Evolutionary conservation across 2,888 invertebrate species (phyloP), one percentile per base, ranked within the genome.

Genomic region (Tubulanus polymorphus): DNA sequence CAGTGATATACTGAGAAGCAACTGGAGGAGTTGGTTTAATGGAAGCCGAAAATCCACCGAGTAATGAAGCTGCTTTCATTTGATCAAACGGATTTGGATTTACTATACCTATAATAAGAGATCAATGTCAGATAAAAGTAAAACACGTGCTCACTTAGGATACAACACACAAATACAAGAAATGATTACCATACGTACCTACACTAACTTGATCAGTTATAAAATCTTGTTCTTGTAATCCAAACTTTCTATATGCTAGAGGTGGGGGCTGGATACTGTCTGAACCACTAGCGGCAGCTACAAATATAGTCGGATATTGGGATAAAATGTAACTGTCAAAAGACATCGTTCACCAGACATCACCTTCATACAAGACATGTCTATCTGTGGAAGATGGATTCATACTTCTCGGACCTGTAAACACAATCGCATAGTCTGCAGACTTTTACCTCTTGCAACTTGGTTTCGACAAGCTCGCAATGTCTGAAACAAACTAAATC

Each of bases 171-270:
- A 32, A 12, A n/a, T 32, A 32, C 10, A 32, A 32, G 35, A n/a
- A 32, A 32, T 32, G n/a, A 12, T 32, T 32, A n/a, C 35, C 35
- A 32, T 32, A 32, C 69, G 61, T 55, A 74, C 77, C 77, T 66
- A 73, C 72, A 20, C 73, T 67, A 50, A 88, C 86, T 68, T 88
- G 87, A 79, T 94, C 94, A 63, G 86, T 85, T 1, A 89, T 83
- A 48, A 83, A 80, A 51, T 87, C 87, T 62, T 79, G 80, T 25
- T 88, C 88, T 59, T 85, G 83, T 72, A 93, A 89, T n/a, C 86
- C 85, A 88, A 91, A 93, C 80, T 93, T 95, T 71, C 90, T 88
- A 69, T 88, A 88, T 15, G 84, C 84, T 52, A 93, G 80, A 56
- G 84, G 86, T 26, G 79, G 79, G 30, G 85, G 84, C 61, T 80